Percentiles rank a stretch among this genome's conserved stretches.
These are phyloP conservation scores for Seriola rivoliana DNA, from an alignment of 2,113 vertebrate species.

Conservation along the genomic window DNA sequence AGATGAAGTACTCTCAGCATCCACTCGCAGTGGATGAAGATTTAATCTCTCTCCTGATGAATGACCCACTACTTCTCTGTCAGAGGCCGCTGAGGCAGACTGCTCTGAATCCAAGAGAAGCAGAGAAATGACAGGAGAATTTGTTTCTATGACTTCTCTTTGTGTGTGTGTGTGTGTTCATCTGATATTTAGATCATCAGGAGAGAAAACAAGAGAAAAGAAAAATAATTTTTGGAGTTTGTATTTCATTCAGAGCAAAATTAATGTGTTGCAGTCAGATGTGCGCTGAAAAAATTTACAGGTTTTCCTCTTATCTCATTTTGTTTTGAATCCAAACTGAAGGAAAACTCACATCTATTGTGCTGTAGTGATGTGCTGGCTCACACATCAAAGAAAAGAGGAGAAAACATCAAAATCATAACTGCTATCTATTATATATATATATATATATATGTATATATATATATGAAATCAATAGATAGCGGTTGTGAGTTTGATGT, in stretches of 20 bases:
- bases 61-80: slow-evolving; percentile 62
- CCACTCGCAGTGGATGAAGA: slow-evolving; percentile 66
- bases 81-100: slow-evolving; percentile 49
- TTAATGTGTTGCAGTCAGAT: neutral
- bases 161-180: slow-evolving; percentile 5
- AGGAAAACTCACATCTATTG: neutral
- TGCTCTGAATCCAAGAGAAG: slow-evolving; percentile 35
- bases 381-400: neutral
- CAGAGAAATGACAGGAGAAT: slow-evolving; percentile 30
- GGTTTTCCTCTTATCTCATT: neutral
- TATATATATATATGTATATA: no score
- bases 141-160: slow-evolving; percentile 24
- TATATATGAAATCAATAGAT: no score
- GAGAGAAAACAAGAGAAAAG: slow-evolving; percentile 31
- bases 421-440: neutral
- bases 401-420: no score
- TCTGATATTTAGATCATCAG: slow-evolving; percentile 24
- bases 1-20: slow-evolving; percentile 64
- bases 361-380: neutral
- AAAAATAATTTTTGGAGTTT: neutral
- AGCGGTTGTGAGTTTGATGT: no score
- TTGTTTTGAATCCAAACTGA: neutral
- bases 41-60: slow-evolving; percentile 75
- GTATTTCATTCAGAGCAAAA: slow-evolving; percentile 35
- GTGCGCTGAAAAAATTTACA: neutral